phyloP scores from a whole-genome alignment of 1,140 invertebrate genomes.

The Saxidomus purpurata region DNA sequence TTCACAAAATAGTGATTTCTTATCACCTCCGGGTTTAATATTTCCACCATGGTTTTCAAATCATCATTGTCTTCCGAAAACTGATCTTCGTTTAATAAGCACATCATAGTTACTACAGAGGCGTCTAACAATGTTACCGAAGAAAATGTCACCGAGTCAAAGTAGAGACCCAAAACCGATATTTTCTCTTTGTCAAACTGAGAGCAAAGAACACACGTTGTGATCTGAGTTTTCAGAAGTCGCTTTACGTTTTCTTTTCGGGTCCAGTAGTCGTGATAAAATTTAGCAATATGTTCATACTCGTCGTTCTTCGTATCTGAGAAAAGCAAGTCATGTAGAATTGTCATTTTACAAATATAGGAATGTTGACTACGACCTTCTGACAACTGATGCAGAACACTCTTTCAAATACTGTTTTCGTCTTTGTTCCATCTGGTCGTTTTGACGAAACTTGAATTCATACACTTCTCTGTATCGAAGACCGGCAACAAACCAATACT shows the following conservation, averaged over 20 bases:
- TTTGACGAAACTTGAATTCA: neutral
- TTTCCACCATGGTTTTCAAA: neutral
- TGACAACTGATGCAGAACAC: neutral
- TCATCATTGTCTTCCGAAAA: neutral
- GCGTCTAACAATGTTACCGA: conserved; percentile 9
- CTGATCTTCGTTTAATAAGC: conserved; percentile 1
- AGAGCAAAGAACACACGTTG: conserved; percentile 35
- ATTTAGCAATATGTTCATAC: neutral
- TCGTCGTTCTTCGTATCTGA: neutral
- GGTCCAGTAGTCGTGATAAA: conserved; percentile 1
- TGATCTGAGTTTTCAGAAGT: conserved; percentile 10
- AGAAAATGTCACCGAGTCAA: neutral
- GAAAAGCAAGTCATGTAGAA: conserved; percentile 17
- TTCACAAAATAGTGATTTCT: conserved; percentile 30
- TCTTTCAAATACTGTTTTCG: conserved; percentile 19
- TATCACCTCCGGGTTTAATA: conserved; percentile 6
- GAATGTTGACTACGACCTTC: no score
- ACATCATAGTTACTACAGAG: neutral
- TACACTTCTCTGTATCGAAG: conserved; percentile 4
- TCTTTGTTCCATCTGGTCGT: neutral
- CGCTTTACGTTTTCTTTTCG: neutral
- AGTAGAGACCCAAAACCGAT: conserved; percentile 11
- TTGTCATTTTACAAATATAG: neutral
- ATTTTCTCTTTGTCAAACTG: neutral
- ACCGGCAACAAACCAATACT: conserved; percentile 17